Conservation (phyloP, 53 echinoderm and acorn worm genomes). For the Hippasteria phrygiana region DNA sequence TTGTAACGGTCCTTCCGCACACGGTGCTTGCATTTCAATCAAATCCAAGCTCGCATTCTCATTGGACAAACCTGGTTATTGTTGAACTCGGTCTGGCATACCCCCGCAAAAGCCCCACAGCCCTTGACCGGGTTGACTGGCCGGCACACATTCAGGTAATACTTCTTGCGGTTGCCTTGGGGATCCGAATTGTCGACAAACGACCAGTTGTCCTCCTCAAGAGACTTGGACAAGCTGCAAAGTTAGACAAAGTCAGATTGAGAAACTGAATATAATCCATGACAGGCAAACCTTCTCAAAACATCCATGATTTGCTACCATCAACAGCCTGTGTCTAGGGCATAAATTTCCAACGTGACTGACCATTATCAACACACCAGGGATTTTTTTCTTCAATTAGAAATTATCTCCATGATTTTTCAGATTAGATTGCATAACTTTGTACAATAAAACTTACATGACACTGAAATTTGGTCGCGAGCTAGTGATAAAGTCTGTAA, state of each 20-base stretch:
- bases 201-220: slow-evolving; percentile 98
- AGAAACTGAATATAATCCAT: neutral
- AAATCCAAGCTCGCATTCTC: too few species aligned
- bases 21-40: too few species aligned
- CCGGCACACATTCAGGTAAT: slow-evolving; percentile 95
- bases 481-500: too few species aligned
- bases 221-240: slow-evolving; percentile 87
- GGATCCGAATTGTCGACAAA: slow-evolving; percentile 83
- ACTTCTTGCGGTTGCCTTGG: slow-evolving; percentile 78
- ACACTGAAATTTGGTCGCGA: too few species aligned
- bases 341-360: too few species aligned
- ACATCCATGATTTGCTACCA: neutral
- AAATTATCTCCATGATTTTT: too few species aligned
- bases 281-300: neutral
- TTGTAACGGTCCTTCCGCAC: too few species aligned
- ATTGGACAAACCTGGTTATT: slow-evolving; percentile 59
- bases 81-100: slow-evolving; percentile 75
- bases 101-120: slow-evolving; percentile 83
- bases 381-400: too few species aligned
- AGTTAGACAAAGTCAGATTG: neutral
- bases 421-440: too few species aligned
- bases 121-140: slow-evolving; percentile 83
- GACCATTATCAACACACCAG: too few species aligned
- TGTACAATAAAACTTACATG: too few species aligned
- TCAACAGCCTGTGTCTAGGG: too few species aligned